phyloP scores from a whole-genome alignment of 1,140 invertebrate species.

The Orchestia grillus region DNA sequence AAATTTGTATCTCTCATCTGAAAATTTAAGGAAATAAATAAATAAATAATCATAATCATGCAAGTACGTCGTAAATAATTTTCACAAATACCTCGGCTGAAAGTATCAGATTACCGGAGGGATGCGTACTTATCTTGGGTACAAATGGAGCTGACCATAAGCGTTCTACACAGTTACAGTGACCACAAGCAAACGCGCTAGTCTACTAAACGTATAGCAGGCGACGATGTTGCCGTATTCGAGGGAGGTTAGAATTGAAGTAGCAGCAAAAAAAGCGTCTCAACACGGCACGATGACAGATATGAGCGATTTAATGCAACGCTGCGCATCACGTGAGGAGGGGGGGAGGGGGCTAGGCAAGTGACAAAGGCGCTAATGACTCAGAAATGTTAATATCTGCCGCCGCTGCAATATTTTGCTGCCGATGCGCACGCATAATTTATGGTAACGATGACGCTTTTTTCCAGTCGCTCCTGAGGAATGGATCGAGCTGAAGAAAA shows the following conservation, averaged over 20 bases:
- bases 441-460: slow-evolving; percentile 52
- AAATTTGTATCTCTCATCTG: neutral
- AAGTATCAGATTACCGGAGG: neutral
- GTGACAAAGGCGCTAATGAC: slow-evolving; percentile 44
- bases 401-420: slow-evolving; percentile 46
- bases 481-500: neutral
- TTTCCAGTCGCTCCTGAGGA: slow-evolving; percentile 32
- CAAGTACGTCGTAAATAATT: no score
- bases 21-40: neutral
- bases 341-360: neutral
- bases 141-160: no score
- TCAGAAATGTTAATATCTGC: slow-evolving; percentile 54
- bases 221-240: neutral
- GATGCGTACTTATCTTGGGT: no score
- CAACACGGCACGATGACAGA: neutral
- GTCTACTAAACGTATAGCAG: neutral
- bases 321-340: neutral
- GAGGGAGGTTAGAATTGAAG: neutral
- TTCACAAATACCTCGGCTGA: neutral
- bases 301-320: slow-evolving; percentile 11
- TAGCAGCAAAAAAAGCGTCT: neutral
- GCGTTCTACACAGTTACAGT: neutral
- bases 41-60: no score
- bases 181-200: neutral
- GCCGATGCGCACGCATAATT: slow-evolving; percentile 30